These are phyloP conservation scores for Acanthurus tractus DNA, from an alignment of 2,797 vertebrate genomes.

Conservation along the genomic window DNA sequence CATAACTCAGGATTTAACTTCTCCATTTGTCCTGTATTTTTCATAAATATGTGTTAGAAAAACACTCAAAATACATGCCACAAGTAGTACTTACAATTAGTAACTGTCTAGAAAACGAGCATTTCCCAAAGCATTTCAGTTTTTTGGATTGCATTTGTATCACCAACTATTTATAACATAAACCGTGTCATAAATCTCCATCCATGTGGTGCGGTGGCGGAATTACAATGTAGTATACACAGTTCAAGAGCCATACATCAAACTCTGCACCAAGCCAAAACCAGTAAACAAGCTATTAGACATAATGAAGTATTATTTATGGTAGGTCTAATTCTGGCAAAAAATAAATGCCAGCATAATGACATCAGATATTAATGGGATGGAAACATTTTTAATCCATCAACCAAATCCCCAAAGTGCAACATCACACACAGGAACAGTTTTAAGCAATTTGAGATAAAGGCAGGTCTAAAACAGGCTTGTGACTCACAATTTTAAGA, in stretches of 20 bases:
- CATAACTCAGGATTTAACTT: not conserved
- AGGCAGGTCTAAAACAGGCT: not conserved
- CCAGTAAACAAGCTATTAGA: slow-evolving; percentile 66
- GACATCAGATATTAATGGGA: slow-evolving; percentile 67
- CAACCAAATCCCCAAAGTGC: slow-evolving; percentile 27
- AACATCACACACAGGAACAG: slow-evolving; percentile 35
- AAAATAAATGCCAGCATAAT: slow-evolving; percentile 47
- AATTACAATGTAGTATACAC: slow-evolving; percentile 22
- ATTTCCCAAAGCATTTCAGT: not conserved
- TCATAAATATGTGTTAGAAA: not conserved
- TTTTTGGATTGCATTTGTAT: slow-evolving; percentile 18
- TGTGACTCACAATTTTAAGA: not conserved
- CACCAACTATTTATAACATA: slow-evolving; percentile 35
- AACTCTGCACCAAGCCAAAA: slow-evolving; percentile 30
- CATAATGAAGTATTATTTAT: slow-evolving; percentile 63
- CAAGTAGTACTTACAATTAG: not conserved
- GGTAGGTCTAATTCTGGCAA: slow-evolving; percentile 34
- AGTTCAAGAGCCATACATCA: slow-evolving; percentile 56
- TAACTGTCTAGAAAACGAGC: not conserved
- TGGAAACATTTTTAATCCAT: slow-evolving; percentile 64
- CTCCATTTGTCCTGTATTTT: not conserved
- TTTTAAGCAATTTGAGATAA: slow-evolving; percentile 14
- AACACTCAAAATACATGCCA: not conserved
- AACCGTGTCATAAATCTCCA: slow-evolving; percentile 42
- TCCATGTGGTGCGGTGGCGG: slow-evolving; percentile 20